Evolutionary conservation across 2,113 vertebrate species (phyloP).

Genomic region (Laterallus jamaicensis): DNA sequence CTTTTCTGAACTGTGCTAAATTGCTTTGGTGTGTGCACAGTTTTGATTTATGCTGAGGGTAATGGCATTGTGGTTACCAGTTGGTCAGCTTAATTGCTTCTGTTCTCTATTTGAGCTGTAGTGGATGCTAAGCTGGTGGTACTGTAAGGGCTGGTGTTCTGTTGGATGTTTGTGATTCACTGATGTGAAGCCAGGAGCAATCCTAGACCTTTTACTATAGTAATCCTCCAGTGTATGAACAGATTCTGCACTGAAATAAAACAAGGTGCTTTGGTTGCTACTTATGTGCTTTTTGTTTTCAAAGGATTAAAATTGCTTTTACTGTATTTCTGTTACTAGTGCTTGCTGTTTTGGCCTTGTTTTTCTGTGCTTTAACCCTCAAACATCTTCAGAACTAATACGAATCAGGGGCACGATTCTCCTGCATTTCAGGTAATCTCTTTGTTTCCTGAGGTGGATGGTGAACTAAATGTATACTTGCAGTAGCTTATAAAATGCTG

Average conservation of each 20-base stretch:
- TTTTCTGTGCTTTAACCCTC: not conserved
- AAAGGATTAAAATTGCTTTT: not conserved
- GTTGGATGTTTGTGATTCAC: not conserved
- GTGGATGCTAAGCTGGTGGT: not conserved
- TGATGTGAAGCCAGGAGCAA: rapidly evolving
- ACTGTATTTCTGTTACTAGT: not conserved
- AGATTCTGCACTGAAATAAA: not conserved
- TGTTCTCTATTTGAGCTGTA: not conserved
- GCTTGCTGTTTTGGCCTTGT: not conserved
- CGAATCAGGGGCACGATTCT: not conserved
- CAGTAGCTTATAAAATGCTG: not conserved
- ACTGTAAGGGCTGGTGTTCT: not conserved
- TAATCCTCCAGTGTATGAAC: not conserved
- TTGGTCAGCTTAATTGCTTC: not conserved
- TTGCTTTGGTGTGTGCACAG: not conserved
- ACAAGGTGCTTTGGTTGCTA: not conserved
- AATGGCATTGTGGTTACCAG: not conserved
- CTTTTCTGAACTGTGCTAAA: not conserved
- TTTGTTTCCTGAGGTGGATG: not conserved
- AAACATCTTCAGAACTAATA: not conserved
- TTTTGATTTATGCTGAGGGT: not conserved
- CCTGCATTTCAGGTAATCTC: not conserved
- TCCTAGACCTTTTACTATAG: not conserved
- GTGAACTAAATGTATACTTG: not conserved
- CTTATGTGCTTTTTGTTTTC: not conserved